These are phyloP conservation scores for Merops nubicus DNA, from an alignment of 2,113 vertebrate genomes.

Conservation along the genomic window DNA sequence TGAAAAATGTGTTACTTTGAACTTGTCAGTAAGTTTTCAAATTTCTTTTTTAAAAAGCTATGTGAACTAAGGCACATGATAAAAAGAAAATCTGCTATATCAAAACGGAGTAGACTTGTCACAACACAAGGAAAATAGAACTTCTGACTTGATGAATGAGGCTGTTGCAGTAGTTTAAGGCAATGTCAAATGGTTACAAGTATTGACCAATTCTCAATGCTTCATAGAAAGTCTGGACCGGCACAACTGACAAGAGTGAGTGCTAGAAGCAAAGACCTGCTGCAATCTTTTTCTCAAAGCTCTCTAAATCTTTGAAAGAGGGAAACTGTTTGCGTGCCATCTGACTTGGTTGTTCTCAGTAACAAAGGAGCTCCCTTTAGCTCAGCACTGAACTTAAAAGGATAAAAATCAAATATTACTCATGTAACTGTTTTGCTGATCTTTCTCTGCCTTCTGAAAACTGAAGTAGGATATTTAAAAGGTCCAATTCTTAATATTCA, in stretches of 20 bases:
- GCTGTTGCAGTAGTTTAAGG: background rate
- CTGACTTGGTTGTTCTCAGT: background rate
- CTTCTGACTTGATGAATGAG: background rate
- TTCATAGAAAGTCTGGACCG: background rate
- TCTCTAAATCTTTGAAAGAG: background rate
- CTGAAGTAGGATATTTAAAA: background rate
- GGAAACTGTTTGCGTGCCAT: background rate
- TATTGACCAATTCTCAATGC: background rate
- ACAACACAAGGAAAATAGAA: conserved; percentile 1
- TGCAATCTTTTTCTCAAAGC: background rate
- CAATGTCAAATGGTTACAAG: background rate
- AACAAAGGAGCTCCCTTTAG: background rate
- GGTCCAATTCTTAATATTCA: background rate
- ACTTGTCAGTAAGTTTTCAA: background rate
- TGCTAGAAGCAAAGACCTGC: background rate
- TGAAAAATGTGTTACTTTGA: background rate
- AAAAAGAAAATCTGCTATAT: background rate
- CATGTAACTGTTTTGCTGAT: background rate
- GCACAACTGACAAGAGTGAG: background rate
- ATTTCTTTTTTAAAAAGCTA: background rate
- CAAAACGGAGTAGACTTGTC: background rate
- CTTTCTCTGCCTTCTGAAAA: background rate
- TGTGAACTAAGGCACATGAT: background rate
- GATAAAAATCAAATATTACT: background rate
- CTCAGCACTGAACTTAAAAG: background rate